Conservation (phyloP, 2,113 vertebrate species). For the Erinaceus europaeus region DNA sequence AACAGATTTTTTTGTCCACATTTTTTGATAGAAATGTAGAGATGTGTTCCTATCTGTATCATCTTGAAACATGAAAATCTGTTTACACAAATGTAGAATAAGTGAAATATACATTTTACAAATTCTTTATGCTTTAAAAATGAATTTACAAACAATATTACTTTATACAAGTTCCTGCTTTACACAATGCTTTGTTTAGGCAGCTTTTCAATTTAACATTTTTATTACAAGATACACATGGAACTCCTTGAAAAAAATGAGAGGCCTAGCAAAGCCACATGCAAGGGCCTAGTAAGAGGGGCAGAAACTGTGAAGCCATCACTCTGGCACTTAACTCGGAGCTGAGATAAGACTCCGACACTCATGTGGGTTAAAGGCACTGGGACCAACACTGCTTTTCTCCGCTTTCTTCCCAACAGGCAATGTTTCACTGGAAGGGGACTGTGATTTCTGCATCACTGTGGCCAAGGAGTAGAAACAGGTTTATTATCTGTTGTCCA, state of each 20-base stretch:
- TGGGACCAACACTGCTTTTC: background rate
- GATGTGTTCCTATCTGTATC: background rate
- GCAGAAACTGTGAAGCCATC: background rate
- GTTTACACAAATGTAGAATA: background rate
- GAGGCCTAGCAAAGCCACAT: background rate
- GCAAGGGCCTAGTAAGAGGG: background rate
- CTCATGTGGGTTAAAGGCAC: background rate
- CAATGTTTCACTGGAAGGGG: background rate
- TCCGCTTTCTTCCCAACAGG: background rate
- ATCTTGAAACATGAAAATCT: background rate
- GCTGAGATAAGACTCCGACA: background rate
- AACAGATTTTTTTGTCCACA: background rate
- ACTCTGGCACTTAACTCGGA: background rate
- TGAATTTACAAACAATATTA: background rate
- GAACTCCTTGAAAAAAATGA: background rate
- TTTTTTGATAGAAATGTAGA: background rate
- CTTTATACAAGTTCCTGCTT: background rate
- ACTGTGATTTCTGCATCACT: background rate
- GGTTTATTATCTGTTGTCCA: background rate
- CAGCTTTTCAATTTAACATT: background rate
- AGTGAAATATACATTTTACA: background rate
- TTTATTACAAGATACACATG: background rate
- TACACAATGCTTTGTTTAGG: constrained; percentile 1
- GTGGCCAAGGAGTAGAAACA: background rate
- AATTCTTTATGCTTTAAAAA: background rate